These are phyloP conservation scores for Zelleria hepariella DNA, from an alignment of 2,888 invertebrate species.

Conservation along the genomic window DNA sequence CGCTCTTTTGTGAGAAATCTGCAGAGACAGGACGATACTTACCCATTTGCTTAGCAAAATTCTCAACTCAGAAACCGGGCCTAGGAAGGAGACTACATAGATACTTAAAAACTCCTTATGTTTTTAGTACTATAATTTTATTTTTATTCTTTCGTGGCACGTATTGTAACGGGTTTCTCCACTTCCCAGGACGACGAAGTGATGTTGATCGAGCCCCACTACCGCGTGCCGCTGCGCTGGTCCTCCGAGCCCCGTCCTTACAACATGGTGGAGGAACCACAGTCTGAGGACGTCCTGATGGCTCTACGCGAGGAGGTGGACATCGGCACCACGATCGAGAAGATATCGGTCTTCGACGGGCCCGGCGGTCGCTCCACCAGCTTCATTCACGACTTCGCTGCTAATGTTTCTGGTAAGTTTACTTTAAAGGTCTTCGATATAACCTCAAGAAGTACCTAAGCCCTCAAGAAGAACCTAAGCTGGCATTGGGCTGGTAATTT, in stretches of 20 bases:
- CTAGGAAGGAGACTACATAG: not conserved
- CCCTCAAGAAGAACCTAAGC: too few species aligned
- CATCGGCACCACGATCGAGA: constrained; percentile 83
- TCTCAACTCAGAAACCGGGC: too few species aligned
- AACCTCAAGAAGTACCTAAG: too few species aligned
- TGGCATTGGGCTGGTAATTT: too few species aligned
- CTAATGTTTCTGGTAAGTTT: constrained; percentile 74
- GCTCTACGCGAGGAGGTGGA: constrained; percentile 86
- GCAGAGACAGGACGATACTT: too few species aligned
- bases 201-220: constrained; percentile 20
- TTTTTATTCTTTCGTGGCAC: too few species aligned
- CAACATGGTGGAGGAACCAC: not conserved
- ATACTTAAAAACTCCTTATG: not conserved
- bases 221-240: constrained; percentile 28
- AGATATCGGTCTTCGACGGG: constrained; percentile 89
- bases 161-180: too few species aligned
- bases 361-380: constrained; percentile 84
- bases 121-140: too few species aligned
- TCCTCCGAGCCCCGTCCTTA: constrained; percentile 13
- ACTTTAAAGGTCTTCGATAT: not conserved
- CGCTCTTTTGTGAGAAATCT: too few species aligned
- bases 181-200: not conserved
- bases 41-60: too few species aligned
- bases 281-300: constrained; percentile 25
- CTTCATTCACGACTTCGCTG: constrained; percentile 93